A percentile compares a stretch with the other conserved stretches of the same genome.
These are phyloP conservation scores for Cathartes aura DNA, from an alignment of 2,113 vertebrate species.

Conservation along the genomic window DNA sequence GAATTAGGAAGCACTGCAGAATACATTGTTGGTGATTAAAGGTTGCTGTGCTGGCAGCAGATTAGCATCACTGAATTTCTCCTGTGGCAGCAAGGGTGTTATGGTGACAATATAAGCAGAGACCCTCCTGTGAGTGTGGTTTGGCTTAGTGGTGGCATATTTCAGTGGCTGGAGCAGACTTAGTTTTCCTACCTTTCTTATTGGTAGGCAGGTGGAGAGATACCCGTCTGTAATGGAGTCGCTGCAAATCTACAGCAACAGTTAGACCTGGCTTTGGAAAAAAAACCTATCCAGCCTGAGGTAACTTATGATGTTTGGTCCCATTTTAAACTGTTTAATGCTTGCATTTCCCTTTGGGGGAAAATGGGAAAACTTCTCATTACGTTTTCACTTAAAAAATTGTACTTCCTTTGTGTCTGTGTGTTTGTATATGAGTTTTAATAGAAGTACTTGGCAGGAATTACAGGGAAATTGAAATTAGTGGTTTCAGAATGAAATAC, in stretches of 20 bases:
- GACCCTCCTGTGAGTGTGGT: accelerated
- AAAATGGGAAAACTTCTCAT: neutral
- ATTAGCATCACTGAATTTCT: neutral
- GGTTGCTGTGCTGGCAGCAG: neutral
- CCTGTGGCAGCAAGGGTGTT: neutral
- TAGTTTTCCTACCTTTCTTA: neutral
- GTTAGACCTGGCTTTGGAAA: neutral
- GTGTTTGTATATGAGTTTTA: neutral
- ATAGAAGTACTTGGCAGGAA: neutral
- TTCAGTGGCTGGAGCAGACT: neutral
- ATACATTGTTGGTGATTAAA: neutral
- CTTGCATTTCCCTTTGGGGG: neutral
- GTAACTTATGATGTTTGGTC: neutral
- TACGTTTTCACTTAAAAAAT: neutral
- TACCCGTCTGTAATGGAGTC: neutral
- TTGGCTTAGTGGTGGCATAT: neutral
- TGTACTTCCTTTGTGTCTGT: neutral
- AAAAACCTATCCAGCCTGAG: neutral
- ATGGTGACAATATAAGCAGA: neutral
- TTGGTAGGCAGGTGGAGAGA: neutral
- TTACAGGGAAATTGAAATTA: neutral
- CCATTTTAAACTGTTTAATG: neutral
- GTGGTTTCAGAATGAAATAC: neutral
- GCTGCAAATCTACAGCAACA: neutral
- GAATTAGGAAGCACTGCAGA: neutral